Evolutionary conservation across 2,113 vertebrate genomes (phyloP).

Genomic region (Equus quagga): DNA sequence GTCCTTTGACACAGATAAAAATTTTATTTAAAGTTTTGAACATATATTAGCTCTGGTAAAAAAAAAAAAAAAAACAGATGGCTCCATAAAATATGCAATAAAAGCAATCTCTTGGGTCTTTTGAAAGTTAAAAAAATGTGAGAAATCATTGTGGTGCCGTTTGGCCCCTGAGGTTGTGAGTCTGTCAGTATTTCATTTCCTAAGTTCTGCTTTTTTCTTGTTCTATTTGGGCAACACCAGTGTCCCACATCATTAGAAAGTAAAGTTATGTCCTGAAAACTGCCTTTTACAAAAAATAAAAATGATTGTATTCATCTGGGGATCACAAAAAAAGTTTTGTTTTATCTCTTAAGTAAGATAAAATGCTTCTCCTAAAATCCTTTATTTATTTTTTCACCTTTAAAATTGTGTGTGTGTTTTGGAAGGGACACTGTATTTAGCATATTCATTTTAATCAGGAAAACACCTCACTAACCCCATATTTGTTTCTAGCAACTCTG

Average conservation of each 20-base stretch:
- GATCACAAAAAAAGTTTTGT: neutral
- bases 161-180: slow-evolving; percentile 47
- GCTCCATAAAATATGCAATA: slow-evolving; percentile 62
- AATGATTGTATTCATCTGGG: neutral
- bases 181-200: slow-evolving; percentile 40
- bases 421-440: neutral
- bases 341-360: neutral
- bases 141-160: slow-evolving; percentile 43
- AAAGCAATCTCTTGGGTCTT: slow-evolving; percentile 67
- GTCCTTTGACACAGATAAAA: slow-evolving; percentile 31
- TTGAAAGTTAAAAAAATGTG: slow-evolving; percentile 58
- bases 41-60: slow-evolving; percentile 40
- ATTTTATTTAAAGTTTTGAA: slow-evolving; percentile 41
- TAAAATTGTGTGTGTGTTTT: neutral
- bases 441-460: slow-evolving; percentile 14
- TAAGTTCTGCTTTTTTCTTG: neutral
- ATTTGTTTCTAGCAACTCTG: neutral
- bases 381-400: neutral
- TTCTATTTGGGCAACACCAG: neutral
- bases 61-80: slow-evolving; percentile 47
- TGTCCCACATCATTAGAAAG: neutral
- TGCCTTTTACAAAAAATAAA: neutral
- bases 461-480: neutral
- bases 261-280: neutral
- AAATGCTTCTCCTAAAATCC: slow-evolving; percentile 5